Percentiles rank a stretch among this genome's conserved stretches.
Evolutionary conservation across 64 coral and sea anemone species (phyloP).

Genomic region (Porites australiensis): DNA sequence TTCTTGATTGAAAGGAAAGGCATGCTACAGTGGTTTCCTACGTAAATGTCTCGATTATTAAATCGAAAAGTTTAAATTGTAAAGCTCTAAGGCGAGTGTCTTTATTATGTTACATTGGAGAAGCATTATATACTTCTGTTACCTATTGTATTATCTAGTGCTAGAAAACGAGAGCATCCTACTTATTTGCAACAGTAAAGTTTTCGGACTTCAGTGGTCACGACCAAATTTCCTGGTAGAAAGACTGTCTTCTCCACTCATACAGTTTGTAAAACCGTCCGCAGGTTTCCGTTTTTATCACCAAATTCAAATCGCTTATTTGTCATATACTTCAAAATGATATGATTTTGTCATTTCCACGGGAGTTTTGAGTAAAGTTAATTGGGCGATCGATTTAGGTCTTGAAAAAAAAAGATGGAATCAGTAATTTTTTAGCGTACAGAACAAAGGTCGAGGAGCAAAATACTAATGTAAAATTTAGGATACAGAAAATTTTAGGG

Average conservation of each 20-base stretch:
- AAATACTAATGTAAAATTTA: not conserved
- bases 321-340: not conserved
- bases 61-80: conserved; percentile 28
- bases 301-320: not conserved
- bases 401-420: not conserved
- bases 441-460: not conserved
- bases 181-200: not conserved
- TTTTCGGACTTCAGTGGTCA: too few species aligned
- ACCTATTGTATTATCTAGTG: not conserved
- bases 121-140: too few species aligned
- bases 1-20: conserved; percentile 36
- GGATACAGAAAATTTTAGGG: not conserved
- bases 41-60: not conserved
- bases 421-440: not conserved
- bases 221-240: too few species aligned
- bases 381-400: not conserved
- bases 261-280: too few species aligned
- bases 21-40: not conserved
- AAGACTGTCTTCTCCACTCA: too few species aligned
- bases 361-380: not conserved
- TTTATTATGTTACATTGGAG: not conserved
- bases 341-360: not conserved
- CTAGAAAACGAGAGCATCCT: not conserved
- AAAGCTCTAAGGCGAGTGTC: conserved; percentile 15
- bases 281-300: not conserved